These are phyloP conservation scores for Petrolisthes manimaculis DNA, from an alignment of 2,888 invertebrate genomes.

Conservation along the genomic window DNA sequence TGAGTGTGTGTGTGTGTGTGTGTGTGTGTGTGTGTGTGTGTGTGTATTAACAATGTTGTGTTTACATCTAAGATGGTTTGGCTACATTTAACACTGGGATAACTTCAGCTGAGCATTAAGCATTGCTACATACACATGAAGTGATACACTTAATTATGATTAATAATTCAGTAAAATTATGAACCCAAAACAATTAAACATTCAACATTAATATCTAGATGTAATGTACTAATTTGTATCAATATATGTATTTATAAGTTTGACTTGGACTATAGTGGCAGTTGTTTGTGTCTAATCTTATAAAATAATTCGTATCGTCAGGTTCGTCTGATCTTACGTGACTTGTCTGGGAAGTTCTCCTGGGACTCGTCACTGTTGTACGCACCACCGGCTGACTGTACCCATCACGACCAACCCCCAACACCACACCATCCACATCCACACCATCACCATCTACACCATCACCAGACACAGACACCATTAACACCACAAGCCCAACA, in stretches of 20 bases:
- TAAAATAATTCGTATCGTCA: slow-evolving; percentile 66
- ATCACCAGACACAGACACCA: slow-evolving; percentile 12
- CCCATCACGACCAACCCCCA: slow-evolving; percentile 56
- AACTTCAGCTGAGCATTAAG: no score
- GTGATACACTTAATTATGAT: no score
- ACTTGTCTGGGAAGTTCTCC: slow-evolving; percentile 92
- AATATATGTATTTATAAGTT: not conserved
- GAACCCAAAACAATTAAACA: no score
- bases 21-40: no score
- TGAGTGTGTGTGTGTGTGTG: no score
- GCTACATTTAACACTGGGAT: no score
- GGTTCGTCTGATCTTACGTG: slow-evolving; percentile 87
- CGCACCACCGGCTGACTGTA: slow-evolving; percentile 67
- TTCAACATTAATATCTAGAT: no score
- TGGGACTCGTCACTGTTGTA: slow-evolving; percentile 96
- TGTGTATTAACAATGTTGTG: no score
- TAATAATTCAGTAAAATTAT: no score
- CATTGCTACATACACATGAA: no score
- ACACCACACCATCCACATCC: slow-evolving; percentile 68
- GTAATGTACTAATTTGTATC: not conserved
- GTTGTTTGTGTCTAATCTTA: not conserved
- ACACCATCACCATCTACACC: slow-evolving; percentile 18
- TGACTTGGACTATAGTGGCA: not conserved
- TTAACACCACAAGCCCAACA: slow-evolving; percentile 26
- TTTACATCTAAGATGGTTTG: no score